A percentile compares a stretch with the other conserved stretches of the same genome.
phyloP scores from a whole-genome alignment of 1,140 invertebrate genomes.

The Hestina assimilis region DNA sequence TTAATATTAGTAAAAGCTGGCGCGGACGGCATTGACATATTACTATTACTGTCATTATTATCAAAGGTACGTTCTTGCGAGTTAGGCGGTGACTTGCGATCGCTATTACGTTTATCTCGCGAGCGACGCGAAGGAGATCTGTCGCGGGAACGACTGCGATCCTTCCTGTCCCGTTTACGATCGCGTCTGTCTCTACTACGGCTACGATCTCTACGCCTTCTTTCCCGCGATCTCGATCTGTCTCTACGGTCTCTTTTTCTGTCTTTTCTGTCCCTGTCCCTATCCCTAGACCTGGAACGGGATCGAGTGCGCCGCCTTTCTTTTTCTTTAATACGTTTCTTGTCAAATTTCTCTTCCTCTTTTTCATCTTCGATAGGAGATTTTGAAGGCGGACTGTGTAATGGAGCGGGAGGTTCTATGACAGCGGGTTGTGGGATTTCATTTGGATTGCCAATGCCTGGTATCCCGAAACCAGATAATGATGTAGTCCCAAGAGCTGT shows the following conservation, averaged over 20 bases:
- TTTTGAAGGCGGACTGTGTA: conserved; percentile 47
- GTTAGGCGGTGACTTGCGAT: conserved; percentile 63
- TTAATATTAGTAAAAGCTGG: conserved; percentile 20
- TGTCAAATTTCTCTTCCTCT: conserved; percentile 53
- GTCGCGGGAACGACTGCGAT: conserved; percentile 74
- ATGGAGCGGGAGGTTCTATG: conserved; percentile 66
- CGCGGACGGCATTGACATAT: conserved; percentile 1
- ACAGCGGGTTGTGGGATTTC: conserved; percentile 71
- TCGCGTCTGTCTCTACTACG: conserved; percentile 79
- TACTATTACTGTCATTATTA: conserved; percentile 14
- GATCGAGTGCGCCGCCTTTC: conserved; percentile 58
- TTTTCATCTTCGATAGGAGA: conserved; percentile 51
- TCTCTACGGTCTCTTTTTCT: conserved; percentile 78
- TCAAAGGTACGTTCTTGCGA: conserved; percentile 36
- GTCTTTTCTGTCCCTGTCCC: conserved; percentile 70
- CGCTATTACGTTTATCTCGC: conserved; percentile 58
- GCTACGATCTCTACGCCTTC: conserved; percentile 77
- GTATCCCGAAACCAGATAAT: conserved; percentile 52
- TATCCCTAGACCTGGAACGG: conserved; percentile 65
- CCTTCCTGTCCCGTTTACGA: conserved; percentile 75
- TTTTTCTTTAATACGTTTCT: conserved; percentile 54
- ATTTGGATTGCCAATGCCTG: conserved; percentile 63
- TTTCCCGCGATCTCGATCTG: conserved; percentile 71
- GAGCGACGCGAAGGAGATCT: conserved; percentile 52
- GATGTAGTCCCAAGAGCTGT: conserved; percentile 47